These are phyloP conservation scores for Tenthredo livida DNA, from an alignment of 2,888 invertebrate species.

Conservation along the genomic window DNA sequence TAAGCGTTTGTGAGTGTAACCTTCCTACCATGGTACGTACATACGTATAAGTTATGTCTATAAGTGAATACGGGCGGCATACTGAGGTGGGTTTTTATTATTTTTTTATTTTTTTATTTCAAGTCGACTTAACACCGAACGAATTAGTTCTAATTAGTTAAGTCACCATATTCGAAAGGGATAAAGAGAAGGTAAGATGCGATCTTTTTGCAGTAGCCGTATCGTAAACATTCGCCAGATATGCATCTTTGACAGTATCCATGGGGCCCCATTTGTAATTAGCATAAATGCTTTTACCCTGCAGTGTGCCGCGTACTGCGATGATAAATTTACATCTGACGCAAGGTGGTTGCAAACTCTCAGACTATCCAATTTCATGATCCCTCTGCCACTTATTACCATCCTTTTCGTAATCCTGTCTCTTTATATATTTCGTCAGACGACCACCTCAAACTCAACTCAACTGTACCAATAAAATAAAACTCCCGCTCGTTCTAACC, in stretches of 20 bases:
- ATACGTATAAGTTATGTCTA: conserved; percentile 18
- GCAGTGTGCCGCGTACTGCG: conserved; percentile 16
- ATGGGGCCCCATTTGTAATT: conserved; percentile 52
- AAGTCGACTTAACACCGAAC: conserved; percentile 43
- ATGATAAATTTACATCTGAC: conserved; percentile 49
- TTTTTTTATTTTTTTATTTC: background rate
- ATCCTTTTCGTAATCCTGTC: conserved; percentile 1
- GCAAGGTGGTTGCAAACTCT: conserved; percentile 42
- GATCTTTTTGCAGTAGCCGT: conserved; percentile 49
- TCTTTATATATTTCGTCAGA: background rate
- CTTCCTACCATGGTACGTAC: background rate
- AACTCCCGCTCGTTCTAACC: background rate
- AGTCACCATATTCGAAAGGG: conserved; percentile 38
- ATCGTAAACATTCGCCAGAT: conserved; percentile 54
- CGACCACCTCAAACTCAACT: background rate
- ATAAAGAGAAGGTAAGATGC: conserved; percentile 46
- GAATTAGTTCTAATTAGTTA: conserved; percentile 54
- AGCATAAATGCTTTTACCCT: conserved; percentile 54
- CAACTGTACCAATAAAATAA: conserved; percentile 1
- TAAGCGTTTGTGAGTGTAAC: background rate
- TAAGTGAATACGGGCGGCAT: background rate
- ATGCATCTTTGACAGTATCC: conserved; percentile 55
- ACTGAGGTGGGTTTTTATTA: conserved; percentile 10
- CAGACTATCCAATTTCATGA: conserved; percentile 47
- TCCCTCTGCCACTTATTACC: conserved; percentile 25